Conservation (phyloP, 2,888 invertebrate species). For the Omphaloscelis lunosa region DNA sequence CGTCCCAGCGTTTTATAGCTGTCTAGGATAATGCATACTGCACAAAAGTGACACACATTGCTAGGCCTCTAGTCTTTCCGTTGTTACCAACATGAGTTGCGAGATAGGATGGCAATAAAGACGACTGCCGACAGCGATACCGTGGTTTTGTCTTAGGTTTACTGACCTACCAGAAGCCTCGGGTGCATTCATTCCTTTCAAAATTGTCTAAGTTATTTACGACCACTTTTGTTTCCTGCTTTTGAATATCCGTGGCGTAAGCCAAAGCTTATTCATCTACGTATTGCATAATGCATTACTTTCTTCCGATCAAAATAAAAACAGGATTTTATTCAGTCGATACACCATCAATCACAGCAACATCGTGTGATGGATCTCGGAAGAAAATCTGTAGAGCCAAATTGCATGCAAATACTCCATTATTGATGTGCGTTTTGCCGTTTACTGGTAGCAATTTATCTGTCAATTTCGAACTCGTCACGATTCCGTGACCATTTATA, state of each 20-base stretch:
- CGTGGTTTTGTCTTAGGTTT: constrained; percentile 2
- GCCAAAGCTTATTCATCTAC: neutral
- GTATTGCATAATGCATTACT: constrained; percentile 24
- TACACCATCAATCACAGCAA: constrained; percentile 25
- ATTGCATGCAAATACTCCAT: constrained; percentile 37
- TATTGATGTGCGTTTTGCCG: constrained; percentile 20
- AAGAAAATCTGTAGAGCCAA: constrained; percentile 27
- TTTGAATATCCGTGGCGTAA: neutral
- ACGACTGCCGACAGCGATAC: neutral
- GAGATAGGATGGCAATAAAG: constrained; percentile 6
- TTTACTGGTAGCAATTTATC: constrained; percentile 31
- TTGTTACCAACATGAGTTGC: constrained; percentile 9
- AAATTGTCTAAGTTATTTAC: neutral
- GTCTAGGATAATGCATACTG: constrained; percentile 2
- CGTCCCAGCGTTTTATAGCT: neutral
- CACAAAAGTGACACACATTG: constrained; percentile 11
- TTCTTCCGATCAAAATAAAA: constrained; percentile 14
- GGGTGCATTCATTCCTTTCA: neutral
- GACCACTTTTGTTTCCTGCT: neutral
- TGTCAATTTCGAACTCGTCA: constrained; percentile 26
- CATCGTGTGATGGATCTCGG: constrained; percentile 17
- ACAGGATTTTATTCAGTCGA: constrained; percentile 13
- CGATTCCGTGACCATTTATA: constrained; percentile 33
- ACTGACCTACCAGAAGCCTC: neutral
- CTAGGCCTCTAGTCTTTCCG: constrained; percentile 11